Conservation (phyloP, 2,797 vertebrate genomes). For the Chelon auratus region DNA sequence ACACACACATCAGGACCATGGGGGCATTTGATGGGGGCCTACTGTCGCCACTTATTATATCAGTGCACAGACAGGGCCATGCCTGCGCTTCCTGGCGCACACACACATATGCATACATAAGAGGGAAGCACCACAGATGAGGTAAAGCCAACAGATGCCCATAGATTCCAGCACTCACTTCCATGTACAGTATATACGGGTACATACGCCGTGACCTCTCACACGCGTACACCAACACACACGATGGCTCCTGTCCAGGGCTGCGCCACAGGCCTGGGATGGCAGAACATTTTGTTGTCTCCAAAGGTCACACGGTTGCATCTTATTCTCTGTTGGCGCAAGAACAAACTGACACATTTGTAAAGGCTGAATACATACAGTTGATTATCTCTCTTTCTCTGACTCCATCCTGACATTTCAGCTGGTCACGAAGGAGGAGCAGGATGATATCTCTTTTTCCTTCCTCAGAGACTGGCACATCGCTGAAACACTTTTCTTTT, state of each 20-base stretch:
- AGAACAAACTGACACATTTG: conserved; percentile 72
- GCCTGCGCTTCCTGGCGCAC: conserved; percentile 55
- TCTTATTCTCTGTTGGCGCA: conserved; percentile 64
- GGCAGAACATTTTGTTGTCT: conserved; percentile 72
- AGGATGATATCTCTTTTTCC: conserved; percentile 53
- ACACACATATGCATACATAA: conserved; percentile 34
- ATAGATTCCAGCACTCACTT: conserved; percentile 22
- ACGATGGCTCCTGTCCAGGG: conserved; percentile 50
- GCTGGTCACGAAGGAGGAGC: conserved; percentile 58
- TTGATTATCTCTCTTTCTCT: conserved; percentile 75
- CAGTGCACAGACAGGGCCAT: conserved; percentile 56
- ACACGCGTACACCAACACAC: conserved; percentile 8
- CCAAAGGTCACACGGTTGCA: conserved; percentile 78
- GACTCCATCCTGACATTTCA: conserved; percentile 82
- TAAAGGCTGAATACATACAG: conserved; percentile 66
- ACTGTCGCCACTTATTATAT: conserved; percentile 80
- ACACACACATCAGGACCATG: conserved; percentile 70
- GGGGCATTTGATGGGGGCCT: conserved; percentile 65
- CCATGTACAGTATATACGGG: conserved; percentile 12
- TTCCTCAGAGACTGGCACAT: conserved; percentile 41
- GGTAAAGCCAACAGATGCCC: conserved; percentile 12
- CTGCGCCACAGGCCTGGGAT: conserved; percentile 56
- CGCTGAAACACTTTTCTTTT: conserved; percentile 22
- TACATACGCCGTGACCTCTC: conserved; percentile 26
- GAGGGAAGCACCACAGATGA: conserved; percentile 24